These are phyloP conservation scores for Chironomus riparius DNA, from an alignment of 2,888 invertebrate genomes.

Conservation along the genomic window DNA sequence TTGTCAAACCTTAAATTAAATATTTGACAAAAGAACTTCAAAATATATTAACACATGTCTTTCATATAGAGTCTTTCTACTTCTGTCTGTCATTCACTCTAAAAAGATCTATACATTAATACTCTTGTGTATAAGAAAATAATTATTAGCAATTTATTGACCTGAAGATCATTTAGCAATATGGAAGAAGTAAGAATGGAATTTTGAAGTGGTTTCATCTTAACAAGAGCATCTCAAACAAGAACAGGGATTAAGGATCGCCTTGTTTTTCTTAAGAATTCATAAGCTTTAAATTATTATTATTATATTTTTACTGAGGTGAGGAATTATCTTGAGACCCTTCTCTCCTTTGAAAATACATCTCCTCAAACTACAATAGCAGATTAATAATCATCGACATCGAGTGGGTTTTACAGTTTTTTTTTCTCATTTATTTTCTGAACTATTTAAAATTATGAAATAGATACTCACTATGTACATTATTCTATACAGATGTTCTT, in stretches of 20 bases:
- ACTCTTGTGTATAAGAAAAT: too few species aligned
- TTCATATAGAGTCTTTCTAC: not conserved
- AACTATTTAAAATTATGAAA: too few species aligned
- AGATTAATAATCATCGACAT: not conserved
- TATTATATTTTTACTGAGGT: not conserved
- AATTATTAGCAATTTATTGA: not conserved
- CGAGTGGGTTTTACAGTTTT: too few species aligned
- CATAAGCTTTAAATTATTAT: not conserved
- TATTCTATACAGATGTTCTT: too few species aligned
- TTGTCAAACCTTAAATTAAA: constrained; percentile 19
- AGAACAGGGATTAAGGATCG: too few species aligned
- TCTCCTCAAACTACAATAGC: not conserved
- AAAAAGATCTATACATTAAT: too few species aligned
- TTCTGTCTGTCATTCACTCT: too few species aligned
- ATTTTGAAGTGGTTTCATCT: constrained; percentile 18
- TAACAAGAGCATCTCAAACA: not conserved
- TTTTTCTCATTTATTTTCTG: too few species aligned
- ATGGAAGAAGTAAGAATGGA: not conserved
- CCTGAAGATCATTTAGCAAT: not conserved
- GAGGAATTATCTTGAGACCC: not conserved
- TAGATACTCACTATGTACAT: too few species aligned
- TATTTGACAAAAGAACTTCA: not conserved
- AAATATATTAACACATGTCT: too few species aligned
- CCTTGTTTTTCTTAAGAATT: not conserved
- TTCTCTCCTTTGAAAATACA: not conserved